Percentiles rank a stretch among this genome's conserved stretches.
phyloP scores from a whole-genome alignment of 2,888 invertebrate genomes.

The Strigamia crassipes region DNA sequence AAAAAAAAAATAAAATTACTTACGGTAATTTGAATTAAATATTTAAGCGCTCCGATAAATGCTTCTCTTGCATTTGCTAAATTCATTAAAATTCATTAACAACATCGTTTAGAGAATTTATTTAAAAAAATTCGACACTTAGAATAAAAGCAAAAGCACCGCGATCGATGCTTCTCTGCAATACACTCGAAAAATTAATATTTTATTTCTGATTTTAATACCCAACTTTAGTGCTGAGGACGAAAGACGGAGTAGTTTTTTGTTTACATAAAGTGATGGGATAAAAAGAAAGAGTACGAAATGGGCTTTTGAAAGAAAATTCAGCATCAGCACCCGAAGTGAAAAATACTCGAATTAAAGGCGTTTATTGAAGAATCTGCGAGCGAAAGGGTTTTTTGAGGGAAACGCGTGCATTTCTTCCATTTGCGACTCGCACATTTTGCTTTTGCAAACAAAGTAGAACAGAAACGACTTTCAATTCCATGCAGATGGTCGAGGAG shows the following conservation, averaged over 20 bases:
- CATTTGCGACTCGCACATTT: not conserved
- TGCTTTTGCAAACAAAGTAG: constrained; percentile 27
- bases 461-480: constrained; percentile 35
- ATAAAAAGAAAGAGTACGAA: not conserved
- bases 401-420: not conserved
- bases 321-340: not conserved
- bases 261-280: not conserved
- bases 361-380: not conserved
- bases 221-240: too few species aligned
- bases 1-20: too few species aligned
- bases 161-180: not conserved
- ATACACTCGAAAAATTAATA: not conserved
- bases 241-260: not conserved
- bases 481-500: constrained; percentile 13
- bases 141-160: not conserved
- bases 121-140: not conserved
- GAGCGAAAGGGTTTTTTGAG: not conserved
- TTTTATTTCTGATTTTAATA: too few species aligned
- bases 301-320: not conserved
- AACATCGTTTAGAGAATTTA: too few species aligned
- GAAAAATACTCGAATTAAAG: not conserved
- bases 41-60: not conserved
- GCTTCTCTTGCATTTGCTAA: not conserved
- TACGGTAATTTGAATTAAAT: not conserved
- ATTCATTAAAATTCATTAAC: not conserved